Base-by-base conservation (phyloP, 2,888 invertebrate genomes). In the Chouioia cunea region DNA sequence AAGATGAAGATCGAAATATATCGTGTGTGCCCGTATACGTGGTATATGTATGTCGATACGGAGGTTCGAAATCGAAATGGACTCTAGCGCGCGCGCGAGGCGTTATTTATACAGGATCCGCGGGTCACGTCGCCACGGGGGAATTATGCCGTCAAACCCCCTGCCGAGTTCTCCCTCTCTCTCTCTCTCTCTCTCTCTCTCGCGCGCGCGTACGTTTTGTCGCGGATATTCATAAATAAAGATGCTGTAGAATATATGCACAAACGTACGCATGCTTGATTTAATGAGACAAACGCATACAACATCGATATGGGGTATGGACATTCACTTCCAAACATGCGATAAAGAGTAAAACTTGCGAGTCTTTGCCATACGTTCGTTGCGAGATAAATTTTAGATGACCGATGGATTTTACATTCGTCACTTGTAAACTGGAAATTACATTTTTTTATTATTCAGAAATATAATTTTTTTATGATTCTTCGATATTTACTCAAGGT, bases 221-320 rank as follows among this genome's bases (percentile, higher is more conserved):
- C 71, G 71, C 71, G 67, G 50, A 50, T 65, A 67, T 71, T 67
- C 67, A 71, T 71, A 71, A 71, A 71, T 71, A 68, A 65, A 48
- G 43, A 15, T 46, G 36, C 36, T 36, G 18, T 16, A 22, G 36
- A 10, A 6, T 36, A 36, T 36, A 36, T 10, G n/a, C n/a, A n/a
- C n/a, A n/a, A 27, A 27, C 27, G 27, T 12, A 10, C 10, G 6
- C 47, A n/a, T 18, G 59, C 20, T 53, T 64, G 69, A 64, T 64
- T 69, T 64, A 69, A 64, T 69, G 56, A 69, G 64, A 58, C 64
- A 69, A 64, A 64, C 64, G 64, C 67, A 44, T 48, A 22, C 27
- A 20, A 43, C 2, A 43, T 54, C 66, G 62, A 62, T 71, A 66
- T 60, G 60, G 59, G 47, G 65, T 10, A 36, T 36, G 12, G 12